These are phyloP conservation scores for Caenorhabditis remanei DNA, from an alignment of 1,140 invertebrate species.

Conservation along the genomic window DNA sequence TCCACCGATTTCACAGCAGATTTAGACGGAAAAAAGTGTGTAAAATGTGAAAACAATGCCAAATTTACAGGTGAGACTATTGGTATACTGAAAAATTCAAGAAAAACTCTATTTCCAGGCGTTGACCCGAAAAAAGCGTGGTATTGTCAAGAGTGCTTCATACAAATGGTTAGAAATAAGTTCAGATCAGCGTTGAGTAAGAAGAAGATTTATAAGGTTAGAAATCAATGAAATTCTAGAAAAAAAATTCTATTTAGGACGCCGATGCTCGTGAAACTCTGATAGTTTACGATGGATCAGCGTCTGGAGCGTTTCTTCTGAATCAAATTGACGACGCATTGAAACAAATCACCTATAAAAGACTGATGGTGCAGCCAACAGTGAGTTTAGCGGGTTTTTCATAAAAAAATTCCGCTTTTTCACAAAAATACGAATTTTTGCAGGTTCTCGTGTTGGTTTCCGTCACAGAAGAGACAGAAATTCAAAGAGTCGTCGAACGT, in stretches of 20 bases:
- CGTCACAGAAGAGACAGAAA: background rate
- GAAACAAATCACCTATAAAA: conserved; percentile 50
- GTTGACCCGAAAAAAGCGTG: conserved; percentile 64
- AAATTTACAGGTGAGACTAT: conserved; percentile 45
- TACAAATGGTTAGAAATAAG: conserved; percentile 66
- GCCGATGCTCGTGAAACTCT: conserved; percentile 45
- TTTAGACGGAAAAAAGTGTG: conserved; percentile 56
- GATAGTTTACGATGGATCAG: conserved; percentile 50
- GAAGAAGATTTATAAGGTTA: conserved; percentile 60
- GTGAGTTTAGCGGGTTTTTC: background rate
- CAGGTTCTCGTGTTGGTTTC: conserved; percentile 55
- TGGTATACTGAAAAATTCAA: background rate
- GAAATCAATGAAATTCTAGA: background rate
- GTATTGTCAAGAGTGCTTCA: conserved; percentile 64
- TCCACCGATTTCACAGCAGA: background rate
- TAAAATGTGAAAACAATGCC: conserved; percentile 64
- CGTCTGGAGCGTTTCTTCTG: conserved; percentile 47
- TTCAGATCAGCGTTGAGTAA: conserved; percentile 64
- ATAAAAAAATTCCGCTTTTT: background rate
- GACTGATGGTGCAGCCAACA: conserved; percentile 47
- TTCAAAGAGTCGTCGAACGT: background rate
- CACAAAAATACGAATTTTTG: background rate
- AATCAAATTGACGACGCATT: conserved; percentile 58
- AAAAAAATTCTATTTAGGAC: conserved; percentile 8
- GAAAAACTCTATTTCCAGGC: conserved; percentile 21